A percentile compares a stretch with the other conserved stretches of the same genome.
Conservation (phyloP, 2,113 vertebrate species). For the Brachirus orientalis region DNA sequence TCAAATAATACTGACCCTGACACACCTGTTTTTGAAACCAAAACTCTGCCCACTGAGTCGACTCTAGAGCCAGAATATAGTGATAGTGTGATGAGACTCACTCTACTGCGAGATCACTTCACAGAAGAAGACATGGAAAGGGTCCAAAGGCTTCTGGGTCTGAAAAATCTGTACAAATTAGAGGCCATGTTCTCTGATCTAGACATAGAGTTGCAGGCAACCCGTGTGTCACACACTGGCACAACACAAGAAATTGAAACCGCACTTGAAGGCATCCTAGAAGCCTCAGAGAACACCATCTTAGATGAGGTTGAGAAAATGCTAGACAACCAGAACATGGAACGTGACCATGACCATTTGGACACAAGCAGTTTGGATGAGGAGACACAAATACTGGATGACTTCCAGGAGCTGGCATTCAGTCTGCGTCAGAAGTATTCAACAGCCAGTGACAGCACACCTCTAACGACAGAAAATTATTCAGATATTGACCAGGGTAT, state of each 20-base stretch:
- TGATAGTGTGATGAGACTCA: constrained; percentile 73
- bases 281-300: constrained; percentile 85
- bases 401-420: constrained; percentile 92
- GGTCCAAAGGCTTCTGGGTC: constrained; percentile 83
- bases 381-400: constrained; percentile 86
- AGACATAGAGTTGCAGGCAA: constrained; percentile 83
- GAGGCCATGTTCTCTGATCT: constrained; percentile 89
- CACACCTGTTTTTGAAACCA: constrained; percentile 9
- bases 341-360: constrained; percentile 59
- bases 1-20: constrained; percentile 1
- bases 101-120: constrained; percentile 84
- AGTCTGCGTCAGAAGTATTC: constrained; percentile 87
- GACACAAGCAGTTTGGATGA: constrained; percentile 82
- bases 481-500: constrained; percentile 60
- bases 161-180: constrained; percentile 80
- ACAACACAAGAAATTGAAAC: constrained; percentile 80
- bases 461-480: constrained; percentile 55
- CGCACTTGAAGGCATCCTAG: constrained; percentile 87
- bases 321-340: constrained; percentile 79
- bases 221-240: constrained; percentile 59
- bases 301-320: constrained; percentile 86
- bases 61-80: constrained; percentile 71
- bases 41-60: background rate
- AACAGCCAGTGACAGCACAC: constrained; percentile 74
- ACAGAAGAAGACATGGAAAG: constrained; percentile 78